phyloP scores from a whole-genome alignment of 2,113 vertebrate species.

The Scortum barcoo region DNA sequence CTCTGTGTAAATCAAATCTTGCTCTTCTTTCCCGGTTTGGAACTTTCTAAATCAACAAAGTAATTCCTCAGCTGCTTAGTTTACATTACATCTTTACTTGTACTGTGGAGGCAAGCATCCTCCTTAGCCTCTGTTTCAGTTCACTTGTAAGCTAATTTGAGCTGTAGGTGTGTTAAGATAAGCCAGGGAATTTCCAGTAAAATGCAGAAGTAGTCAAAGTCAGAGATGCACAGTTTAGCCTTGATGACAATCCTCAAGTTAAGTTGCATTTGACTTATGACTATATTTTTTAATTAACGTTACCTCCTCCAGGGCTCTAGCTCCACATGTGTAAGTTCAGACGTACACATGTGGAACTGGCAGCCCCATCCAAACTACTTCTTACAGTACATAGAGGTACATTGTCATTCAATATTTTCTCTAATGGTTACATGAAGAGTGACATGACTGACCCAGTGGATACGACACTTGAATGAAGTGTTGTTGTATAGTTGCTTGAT shows the following conservation, averaged over 20 bases:
- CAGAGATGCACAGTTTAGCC: not conserved
- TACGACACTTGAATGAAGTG: not conserved
- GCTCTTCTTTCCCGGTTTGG: not conserved
- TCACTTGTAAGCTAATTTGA: not conserved
- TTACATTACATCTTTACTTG: not conserved
- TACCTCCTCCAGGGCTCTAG: not conserved
- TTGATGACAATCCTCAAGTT: not conserved
- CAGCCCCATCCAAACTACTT: not conserved
- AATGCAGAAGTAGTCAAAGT: too few species aligned
- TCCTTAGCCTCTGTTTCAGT: not conserved
- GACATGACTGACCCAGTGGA: not conserved
- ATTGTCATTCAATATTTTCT: not conserved
- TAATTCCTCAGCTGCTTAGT: not conserved
- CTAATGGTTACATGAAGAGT: not conserved
- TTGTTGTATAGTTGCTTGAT: not conserved
- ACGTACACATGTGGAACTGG: not conserved
- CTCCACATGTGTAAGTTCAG: not conserved
- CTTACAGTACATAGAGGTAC: not conserved
- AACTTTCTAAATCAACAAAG: not conserved
- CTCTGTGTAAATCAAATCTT: not conserved
- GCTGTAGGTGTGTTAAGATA: not conserved
- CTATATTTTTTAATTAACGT: not conserved
- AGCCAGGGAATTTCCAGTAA: too few species aligned
- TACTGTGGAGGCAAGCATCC: not conserved
- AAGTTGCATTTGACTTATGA: not conserved